Base-by-base conservation (phyloP, 2,113 vertebrate species). In the Noctilio leporinus region DNA sequence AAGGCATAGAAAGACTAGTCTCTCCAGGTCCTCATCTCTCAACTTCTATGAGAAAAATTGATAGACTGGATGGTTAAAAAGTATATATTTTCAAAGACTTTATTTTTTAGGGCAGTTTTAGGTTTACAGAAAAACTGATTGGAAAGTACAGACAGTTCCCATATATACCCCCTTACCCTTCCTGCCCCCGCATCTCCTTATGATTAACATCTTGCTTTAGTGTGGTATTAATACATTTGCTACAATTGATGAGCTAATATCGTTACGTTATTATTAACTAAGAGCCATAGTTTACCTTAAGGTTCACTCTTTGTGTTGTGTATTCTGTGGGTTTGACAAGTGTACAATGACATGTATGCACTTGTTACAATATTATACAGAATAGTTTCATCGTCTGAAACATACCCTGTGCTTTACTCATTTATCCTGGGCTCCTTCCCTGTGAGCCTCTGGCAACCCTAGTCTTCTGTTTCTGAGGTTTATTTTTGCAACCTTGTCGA, bases 31-130 rank as follows among this genome's bases (percentile, higher is more conserved):
- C 28, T 82, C 19, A 47, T 2, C 28, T 12, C 9, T 19, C 24
- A 80, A 9, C 80, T 84, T 95, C 43, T 90, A 0, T 92, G 49
- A 92, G 64, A 84, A 93, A 62, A 22, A 62, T 89, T 33, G 35
- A 64, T 75, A 75, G 92, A 78, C 62, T 64, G 20, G 28, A 24
- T 89, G 33, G 19, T 92, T 89, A 70, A 77, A 85, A 95, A 49
- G 15, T 89, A 22, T 91, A 89, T 47, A 22, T 91, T 93, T 47
- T 9, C 2, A 92, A 49, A 94, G 17, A 15, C 30, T 77, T 93
- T 57, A 64, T n/a, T 73, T 86, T 94, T 87, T 96, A 78, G 55
- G 85, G 40, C 64, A 73, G n/a, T 84, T 93, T 91, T 33, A 94
- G 20, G 28, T 57, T 94, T 85, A 80, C 0, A 65, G 81, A 90